phyloP scores from a whole-genome alignment of 2,797 vertebrate species.

The Mormyrops attenuatus region DNA sequence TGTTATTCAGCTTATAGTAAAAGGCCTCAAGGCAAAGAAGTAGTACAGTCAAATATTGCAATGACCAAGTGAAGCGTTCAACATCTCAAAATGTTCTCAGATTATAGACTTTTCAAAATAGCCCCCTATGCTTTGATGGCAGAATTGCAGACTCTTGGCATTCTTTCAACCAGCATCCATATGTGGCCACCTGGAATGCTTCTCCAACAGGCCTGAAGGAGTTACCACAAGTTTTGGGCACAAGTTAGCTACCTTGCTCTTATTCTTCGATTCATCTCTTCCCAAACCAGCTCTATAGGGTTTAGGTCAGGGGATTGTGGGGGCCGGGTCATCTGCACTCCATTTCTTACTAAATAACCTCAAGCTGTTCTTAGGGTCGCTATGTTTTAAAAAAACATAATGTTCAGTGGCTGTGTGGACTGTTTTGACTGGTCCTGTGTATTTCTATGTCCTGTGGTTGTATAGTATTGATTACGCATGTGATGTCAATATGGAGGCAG shows the following conservation, averaged over 20 bases:
- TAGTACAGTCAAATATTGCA: background rate
- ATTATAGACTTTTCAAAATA: background rate
- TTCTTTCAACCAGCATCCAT: background rate
- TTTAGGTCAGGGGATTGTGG: background rate
- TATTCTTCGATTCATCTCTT: background rate
- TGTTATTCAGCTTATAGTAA: background rate
- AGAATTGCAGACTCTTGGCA: background rate
- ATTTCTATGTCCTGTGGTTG: background rate
- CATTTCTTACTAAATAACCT: background rate
- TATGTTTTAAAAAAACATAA: background rate
- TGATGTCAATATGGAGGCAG: background rate
- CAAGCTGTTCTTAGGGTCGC: background rate
- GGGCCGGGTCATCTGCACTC: background rate
- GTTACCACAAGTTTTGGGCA: background rate
- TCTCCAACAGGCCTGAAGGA: background rate
- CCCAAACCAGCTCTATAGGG: background rate
- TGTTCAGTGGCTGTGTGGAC: background rate
- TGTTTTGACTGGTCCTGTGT: background rate
- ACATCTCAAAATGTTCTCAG: background rate
- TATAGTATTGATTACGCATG: background rate
- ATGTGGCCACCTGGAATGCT: background rate
- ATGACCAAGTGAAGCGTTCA: background rate
- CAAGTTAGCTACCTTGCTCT: background rate
- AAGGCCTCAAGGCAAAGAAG: background rate
- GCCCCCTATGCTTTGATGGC: background rate